These are phyloP conservation scores for Trichogramma pretiosum DNA, from an alignment of 1,140 invertebrate species.

Conservation along the genomic window DNA sequence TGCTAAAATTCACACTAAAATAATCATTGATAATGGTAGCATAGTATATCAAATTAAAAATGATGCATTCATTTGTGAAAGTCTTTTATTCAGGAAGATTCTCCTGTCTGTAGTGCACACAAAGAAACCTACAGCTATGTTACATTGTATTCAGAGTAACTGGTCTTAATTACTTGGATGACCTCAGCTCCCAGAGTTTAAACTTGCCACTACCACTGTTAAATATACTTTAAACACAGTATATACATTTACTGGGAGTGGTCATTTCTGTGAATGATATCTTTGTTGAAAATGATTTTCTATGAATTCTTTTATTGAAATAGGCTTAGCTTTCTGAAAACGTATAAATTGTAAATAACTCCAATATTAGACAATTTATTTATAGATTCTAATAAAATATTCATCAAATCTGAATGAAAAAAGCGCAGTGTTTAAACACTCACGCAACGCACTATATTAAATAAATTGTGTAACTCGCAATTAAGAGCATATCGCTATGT, in stretches of 20 bases:
- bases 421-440: too few species aligned
- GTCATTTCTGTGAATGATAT: conserved; percentile 18
- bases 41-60: conserved; percentile 17
- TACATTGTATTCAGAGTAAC: conserved; percentile 35
- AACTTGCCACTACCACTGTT: conserved; percentile 32
- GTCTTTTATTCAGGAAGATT: conserved; percentile 25
- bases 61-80: conserved; percentile 16
- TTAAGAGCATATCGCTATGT: too few species aligned
- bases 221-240: conserved; percentile 23
- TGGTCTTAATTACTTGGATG: conserved; percentile 45
- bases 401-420: too few species aligned
- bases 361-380: too few species aligned
- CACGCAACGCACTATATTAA: too few species aligned
- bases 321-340: too few species aligned
- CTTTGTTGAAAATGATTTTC: conserved; percentile 6
- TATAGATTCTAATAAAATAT: too few species aligned
- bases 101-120: conserved; percentile 22
- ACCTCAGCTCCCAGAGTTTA: conserved; percentile 40
- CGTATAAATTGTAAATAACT: too few species aligned
- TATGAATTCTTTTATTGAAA: too few species aligned
- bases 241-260: conserved; percentile 21
- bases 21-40: conserved; percentile 2
- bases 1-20: background rate
- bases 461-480: too few species aligned
- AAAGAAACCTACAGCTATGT: conserved; percentile 24